Conservation (phyloP, 2,113 vertebrate species). For the Herpetotheres cachinnans region DNA sequence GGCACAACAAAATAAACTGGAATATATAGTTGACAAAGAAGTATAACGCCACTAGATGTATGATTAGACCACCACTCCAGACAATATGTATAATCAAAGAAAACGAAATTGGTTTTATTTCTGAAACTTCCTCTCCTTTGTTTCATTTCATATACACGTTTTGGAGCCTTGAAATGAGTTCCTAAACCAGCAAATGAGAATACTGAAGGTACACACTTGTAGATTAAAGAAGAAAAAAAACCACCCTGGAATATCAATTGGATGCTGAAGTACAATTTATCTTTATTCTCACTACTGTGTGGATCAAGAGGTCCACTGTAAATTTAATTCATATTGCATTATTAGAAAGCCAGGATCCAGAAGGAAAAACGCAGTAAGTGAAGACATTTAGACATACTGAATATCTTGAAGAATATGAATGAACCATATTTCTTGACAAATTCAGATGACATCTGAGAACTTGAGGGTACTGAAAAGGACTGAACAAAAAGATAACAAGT, state of each 20-base stretch:
- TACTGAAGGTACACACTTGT: background rate
- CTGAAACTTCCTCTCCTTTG: background rate
- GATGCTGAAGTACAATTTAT: background rate
- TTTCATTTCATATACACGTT: background rate
- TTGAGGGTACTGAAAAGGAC: background rate
- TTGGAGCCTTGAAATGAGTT: background rate
- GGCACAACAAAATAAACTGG: background rate
- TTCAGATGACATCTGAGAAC: background rate
- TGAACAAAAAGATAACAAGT: background rate
- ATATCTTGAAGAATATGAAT: background rate
- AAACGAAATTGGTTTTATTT: background rate
- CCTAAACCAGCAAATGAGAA: background rate
- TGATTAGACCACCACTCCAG: background rate
- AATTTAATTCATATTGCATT: background rate
- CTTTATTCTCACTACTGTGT: background rate
- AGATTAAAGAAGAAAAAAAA: background rate
- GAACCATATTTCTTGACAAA: background rate
- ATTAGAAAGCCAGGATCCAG: background rate
- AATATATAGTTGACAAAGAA: background rate
- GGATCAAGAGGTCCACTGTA: background rate
- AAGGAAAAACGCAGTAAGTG: background rate
- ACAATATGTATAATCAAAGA: background rate
- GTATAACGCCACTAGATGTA: background rate
- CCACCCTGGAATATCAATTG: background rate
- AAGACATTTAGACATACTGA: background rate